Evolutionary conservation across 1,140 invertebrate species (phyloP).

Genomic region (Ptiloglossa arizonensis): DNA sequence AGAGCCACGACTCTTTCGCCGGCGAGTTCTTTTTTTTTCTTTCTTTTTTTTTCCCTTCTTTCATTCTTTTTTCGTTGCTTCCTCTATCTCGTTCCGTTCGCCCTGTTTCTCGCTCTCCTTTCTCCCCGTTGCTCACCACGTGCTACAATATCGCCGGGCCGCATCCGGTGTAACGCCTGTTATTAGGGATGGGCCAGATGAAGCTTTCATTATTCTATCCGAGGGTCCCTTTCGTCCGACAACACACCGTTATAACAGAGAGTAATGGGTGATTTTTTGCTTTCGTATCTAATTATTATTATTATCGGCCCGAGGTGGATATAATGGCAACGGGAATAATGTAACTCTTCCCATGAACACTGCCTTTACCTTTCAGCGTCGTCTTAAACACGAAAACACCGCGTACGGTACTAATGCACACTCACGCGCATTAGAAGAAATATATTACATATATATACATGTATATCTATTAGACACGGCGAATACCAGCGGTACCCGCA

Average conservation of each 20-base stretch:
- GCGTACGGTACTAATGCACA: not conserved
- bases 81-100: slow-evolving; percentile 16
- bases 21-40: slow-evolving; percentile 16
- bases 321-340: slow-evolving; percentile 48
- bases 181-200: slow-evolving; percentile 60
- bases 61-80: not conserved
- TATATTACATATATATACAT: too few species aligned
- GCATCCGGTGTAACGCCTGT: slow-evolving; percentile 60
- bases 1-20: slow-evolving; percentile 28
- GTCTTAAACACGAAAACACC: slow-evolving; percentile 10
- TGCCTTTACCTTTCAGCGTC: not conserved
- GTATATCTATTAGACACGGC: not conserved
- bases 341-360: slow-evolving; percentile 21
- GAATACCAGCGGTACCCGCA: not conserved
- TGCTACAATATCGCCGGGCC: slow-evolving; percentile 59
- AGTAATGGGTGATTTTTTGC: slow-evolving; percentile 51
- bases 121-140: slow-evolving; percentile 53
- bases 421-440: not conserved
- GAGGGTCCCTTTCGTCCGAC: slow-evolving; percentile 33
- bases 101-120: not conserved
- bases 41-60: slow-evolving; percentile 20
- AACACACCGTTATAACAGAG: slow-evolving; percentile 53
- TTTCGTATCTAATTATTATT: slow-evolving; percentile 44
- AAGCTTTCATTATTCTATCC: slow-evolving; percentile 58
- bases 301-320: slow-evolving; percentile 33